Conservation (phyloP, 2,113 vertebrate genomes). For the Microtus ochrogaster region DNA sequence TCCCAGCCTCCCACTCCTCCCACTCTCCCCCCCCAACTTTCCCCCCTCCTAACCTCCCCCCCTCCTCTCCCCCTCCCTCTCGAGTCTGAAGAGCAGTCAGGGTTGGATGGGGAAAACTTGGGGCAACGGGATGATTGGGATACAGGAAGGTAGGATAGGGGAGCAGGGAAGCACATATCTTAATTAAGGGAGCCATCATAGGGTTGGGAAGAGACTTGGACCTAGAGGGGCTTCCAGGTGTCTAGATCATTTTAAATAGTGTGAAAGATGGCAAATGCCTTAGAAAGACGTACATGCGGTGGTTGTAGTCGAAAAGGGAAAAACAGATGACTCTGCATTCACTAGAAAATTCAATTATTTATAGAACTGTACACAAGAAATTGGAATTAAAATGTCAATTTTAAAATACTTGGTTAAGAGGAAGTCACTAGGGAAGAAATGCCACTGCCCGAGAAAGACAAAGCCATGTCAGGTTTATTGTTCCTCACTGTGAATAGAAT, state of each 20-base stretch:
- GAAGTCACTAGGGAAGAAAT: background rate
- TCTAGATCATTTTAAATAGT: constrained; percentile 61
- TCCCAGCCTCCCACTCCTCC: too few relatives aligned
- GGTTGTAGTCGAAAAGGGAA: background rate
- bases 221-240: too few relatives aligned
- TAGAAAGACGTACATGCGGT: background rate
- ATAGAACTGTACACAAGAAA: background rate
- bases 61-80: too few relatives aligned
- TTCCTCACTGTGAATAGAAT: background rate
- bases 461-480: background rate
- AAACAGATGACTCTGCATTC: background rate
- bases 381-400: constrained; percentile 22
- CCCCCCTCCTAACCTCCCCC: too few relatives aligned
- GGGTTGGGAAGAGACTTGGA: too few relatives aligned
- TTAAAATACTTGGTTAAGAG: constrained; percentile 54
- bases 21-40: too few relatives aligned
- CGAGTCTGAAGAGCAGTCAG: too few relatives aligned
- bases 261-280: constrained; percentile 32
- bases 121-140: too few relatives aligned
- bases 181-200: too few relatives aligned
- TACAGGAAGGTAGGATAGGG: too few relatives aligned
- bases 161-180: too few relatives aligned
- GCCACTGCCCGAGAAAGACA: background rate
- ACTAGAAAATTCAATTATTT: constrained; percentile 1
- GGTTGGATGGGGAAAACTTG: too few relatives aligned